These are phyloP conservation scores for Dorcus parallelipipedus DNA, from an alignment of 2,888 invertebrate genomes.

Conservation along the genomic window DNA sequence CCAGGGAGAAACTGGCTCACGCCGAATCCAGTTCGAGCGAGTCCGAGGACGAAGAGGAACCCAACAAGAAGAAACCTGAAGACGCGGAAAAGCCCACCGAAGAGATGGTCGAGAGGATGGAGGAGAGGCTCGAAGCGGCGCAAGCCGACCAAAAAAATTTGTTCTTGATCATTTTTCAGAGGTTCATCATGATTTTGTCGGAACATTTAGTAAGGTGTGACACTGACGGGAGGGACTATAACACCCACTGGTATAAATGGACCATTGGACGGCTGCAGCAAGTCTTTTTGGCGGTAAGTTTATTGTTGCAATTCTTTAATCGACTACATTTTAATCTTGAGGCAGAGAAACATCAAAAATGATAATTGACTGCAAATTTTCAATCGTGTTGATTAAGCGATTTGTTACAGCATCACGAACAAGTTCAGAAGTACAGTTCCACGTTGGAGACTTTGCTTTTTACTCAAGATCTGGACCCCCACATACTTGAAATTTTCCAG, in stretches of 20 bases:
- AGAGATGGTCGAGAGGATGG: slow-evolving; percentile 92
- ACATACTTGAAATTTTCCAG: slow-evolving; percentile 94
- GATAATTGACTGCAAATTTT: slow-evolving; percentile 7
- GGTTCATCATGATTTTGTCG: slow-evolving; percentile 96
- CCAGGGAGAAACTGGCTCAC: slow-evolving; percentile 80
- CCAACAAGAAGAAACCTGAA: slow-evolving; percentile 46
- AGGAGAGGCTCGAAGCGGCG: slow-evolving; percentile 89
- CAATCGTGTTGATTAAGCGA: no score
- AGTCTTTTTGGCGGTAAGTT: slow-evolving; percentile 83
- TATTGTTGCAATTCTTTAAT: not conserved
- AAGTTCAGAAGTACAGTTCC: slow-evolving; percentile 94
- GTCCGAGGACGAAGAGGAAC: slow-evolving; percentile 62
- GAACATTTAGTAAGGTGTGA: slow-evolving; percentile 93
- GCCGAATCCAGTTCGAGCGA: slow-evolving; percentile 81
- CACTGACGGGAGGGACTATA: slow-evolving; percentile 87
- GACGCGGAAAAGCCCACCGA: slow-evolving; percentile 65
- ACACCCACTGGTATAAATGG: slow-evolving; percentile 95
- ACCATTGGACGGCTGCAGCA: slow-evolving; percentile 92
- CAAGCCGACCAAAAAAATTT: slow-evolving; percentile 96
- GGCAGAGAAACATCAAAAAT: not conserved
- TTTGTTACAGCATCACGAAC: slow-evolving; percentile 86
- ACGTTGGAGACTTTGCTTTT: slow-evolving; percentile 93
- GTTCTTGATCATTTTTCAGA: slow-evolving; percentile 95
- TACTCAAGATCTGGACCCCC: slow-evolving; percentile 92
- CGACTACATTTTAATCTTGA: not conserved